A percentile compares a stretch with the other conserved stretches of the same genome.
These are phyloP conservation scores for Saccopteryx leptura DNA, from an alignment of 2,113 vertebrate species.

Conservation along the genomic window DNA sequence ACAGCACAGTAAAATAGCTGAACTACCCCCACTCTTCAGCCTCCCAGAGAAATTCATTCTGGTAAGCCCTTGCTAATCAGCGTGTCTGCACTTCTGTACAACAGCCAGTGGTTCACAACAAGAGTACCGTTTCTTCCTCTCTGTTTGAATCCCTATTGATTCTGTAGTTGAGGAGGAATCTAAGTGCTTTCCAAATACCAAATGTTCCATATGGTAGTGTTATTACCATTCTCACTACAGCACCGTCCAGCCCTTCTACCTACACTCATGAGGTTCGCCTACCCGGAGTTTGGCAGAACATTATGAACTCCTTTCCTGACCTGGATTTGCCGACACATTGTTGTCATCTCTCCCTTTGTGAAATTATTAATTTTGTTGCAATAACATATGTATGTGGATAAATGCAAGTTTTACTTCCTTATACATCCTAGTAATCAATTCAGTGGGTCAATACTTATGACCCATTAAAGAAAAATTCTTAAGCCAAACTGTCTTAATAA, in stretches of 20 bases:
- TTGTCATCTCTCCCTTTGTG: not conserved
- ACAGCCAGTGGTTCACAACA: not conserved
- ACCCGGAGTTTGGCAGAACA: not conserved
- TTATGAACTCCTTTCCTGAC: not conserved
- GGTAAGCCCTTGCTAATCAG: not conserved
- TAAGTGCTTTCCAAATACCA: constrained; percentile 66
- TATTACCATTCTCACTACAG: not conserved
- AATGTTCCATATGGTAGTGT: constrained; percentile 16
- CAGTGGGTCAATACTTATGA: constrained; percentile 35
- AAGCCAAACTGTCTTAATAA: constrained; percentile 58
- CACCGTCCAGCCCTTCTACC: not conserved
- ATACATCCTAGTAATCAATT: not conserved
- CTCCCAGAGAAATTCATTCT: not conserved
- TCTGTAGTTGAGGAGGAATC: constrained; percentile 35
- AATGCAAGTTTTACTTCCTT: constrained; percentile 55
- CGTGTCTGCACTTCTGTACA: not conserved
- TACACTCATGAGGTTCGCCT: not conserved
- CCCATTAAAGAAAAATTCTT: constrained; percentile 31
- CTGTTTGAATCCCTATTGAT: constrained; percentile 44
- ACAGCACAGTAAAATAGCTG: not conserved
- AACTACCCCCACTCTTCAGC: not conserved
- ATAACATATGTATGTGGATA: not conserved
- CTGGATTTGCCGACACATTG: not conserved
- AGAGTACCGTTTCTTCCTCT: constrained; percentile 11
- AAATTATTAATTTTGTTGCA: constrained; percentile 44